These are phyloP conservation scores for Lepidocyrtoides sp. DNA, from an alignment of 2,888 invertebrate genomes.

Conservation along the genomic window DNA sequence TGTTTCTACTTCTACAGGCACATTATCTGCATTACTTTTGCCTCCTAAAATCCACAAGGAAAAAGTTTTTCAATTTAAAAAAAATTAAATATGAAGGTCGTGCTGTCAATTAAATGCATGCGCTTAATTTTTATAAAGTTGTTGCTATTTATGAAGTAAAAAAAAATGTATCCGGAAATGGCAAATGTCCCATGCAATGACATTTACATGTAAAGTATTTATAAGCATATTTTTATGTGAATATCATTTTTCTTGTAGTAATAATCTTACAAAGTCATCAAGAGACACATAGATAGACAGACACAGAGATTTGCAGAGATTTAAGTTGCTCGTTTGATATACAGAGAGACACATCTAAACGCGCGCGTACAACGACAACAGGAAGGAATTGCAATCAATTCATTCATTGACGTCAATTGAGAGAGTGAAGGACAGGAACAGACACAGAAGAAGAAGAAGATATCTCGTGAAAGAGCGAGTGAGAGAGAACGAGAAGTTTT, in stretches of 20 bases:
- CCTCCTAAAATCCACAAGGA: background rate
- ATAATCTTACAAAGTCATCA: conserved; percentile 75
- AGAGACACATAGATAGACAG: conserved; percentile 39
- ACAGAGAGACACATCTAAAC: conserved; percentile 10
- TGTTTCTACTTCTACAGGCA: background rate
- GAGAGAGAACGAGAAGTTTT: conserved; percentile 29
- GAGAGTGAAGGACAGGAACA: conserved; percentile 75
- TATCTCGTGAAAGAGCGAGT: conserved; percentile 22
- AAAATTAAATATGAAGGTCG: background rate
- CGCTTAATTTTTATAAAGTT: background rate
- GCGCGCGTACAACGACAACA: conserved; percentile 29
- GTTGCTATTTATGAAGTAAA: background rate
- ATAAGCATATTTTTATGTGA: conserved; percentile 33
- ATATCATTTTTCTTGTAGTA: conserved; percentile 45
- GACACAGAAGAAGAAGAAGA: conserved; percentile 51
- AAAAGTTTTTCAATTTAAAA: background rate
- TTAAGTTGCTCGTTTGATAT: background rate
- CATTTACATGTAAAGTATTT: conserved; percentile 37
- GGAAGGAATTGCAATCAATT: conserved; percentile 75
- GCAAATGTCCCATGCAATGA: conserved; percentile 52
- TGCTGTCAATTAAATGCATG: conserved; percentile 13
- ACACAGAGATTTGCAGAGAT: conserved; percentile 10
- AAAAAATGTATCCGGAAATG: conserved; percentile 50
- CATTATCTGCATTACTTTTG: background rate
- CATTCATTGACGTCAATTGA: conserved; percentile 75